phyloP scores from a whole-genome alignment of 2,113 vertebrate species.

The Coreoperca whiteheadi region DNA sequence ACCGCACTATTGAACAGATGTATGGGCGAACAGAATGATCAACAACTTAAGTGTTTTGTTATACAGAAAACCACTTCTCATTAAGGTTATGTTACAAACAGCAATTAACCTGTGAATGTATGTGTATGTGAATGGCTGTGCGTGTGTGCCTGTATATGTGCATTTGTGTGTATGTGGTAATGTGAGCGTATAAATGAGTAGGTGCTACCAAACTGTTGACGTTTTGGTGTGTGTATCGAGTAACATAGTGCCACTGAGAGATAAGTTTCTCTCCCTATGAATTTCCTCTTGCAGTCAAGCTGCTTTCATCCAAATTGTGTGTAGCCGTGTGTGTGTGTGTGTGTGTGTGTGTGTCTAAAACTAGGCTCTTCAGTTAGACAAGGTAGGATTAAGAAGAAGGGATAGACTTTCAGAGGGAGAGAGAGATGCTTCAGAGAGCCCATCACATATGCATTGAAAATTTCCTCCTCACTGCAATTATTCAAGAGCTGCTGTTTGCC shows the following conservation, averaged over 20 bases:
- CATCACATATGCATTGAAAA: constrained; percentile 88
- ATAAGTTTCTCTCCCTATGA: constrained; percentile 64
- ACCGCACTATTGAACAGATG: constrained; percentile 35
- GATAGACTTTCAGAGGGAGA: constrained; percentile 77
- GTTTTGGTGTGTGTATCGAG: constrained; percentile 60
- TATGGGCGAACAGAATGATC: constrained; percentile 58
- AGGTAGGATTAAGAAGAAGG: constrained; percentile 78
- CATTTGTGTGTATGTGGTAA: background rate
- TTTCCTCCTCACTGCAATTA: constrained; percentile 85
- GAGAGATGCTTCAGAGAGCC: constrained; percentile 74
- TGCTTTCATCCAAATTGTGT: constrained; percentile 59
- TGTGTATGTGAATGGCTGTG: constrained; percentile 54
- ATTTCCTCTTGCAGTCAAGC: constrained; percentile 57
- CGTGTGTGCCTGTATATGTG: constrained; percentile 8
- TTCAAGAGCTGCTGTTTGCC: constrained; percentile 82
- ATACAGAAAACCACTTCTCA: constrained; percentile 55
- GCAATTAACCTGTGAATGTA: constrained; percentile 67
- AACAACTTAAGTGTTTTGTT: constrained; percentile 74
- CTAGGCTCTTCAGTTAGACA: constrained; percentile 72
- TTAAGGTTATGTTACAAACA: constrained; percentile 75
- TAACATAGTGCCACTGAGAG: constrained; percentile 50
- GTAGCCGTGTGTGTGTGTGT: constrained; percentile 34
- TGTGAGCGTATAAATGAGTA: constrained; percentile 19
- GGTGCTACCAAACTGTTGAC: constrained; percentile 40
- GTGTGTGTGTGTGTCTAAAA: constrained; percentile 50